Base-by-base conservation (phyloP, 2,888 invertebrate species). In the Ephialtes manifestator region DNA sequence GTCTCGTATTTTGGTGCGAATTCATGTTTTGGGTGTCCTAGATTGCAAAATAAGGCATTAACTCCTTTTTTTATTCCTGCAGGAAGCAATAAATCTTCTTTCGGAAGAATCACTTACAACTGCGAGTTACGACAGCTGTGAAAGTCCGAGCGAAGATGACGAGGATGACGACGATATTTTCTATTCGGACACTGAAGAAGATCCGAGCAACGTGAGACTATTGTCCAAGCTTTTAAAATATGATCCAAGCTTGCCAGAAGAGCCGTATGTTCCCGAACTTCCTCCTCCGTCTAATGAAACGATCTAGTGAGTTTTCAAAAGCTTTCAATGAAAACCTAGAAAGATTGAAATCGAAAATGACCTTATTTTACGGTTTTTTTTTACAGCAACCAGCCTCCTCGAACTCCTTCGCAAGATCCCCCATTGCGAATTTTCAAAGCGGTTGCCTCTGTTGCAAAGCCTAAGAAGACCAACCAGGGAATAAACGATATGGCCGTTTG, bases 201-300 rank as follows among this genome's bases (percentile, higher is more conserved):
- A 75, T 65, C 78, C 83, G 8, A 86, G 85, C 67, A 87, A 78
- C 78, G 77, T 85, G 35, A 79, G 70, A 72, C 53, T 88, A 3
- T 84, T 91, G 89, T 92, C 91, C 85, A 88, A 85, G 48, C 86
- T 89, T 71, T 58, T 87, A 0, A 83, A 88, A 72, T 87, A 87
- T 55, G 68, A 84, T 55, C 78, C 86, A 20, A 53, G 46, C 8
- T 5, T 68, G 20, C 31, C 65, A 18, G 70, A 75, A 11, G 53
- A 70, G 13, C n/a, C 55, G 20, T 24, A 11, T n/a, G 15, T 55
- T 70, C 24, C 53, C 35, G 72, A 72, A 18, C 39, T 46, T 4
- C 43, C 48, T n/a, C 43, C 63, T 7, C 46, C 46, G 13, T 1
- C 3, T 53, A 53, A 53, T 65, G 48, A 68, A 53, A 4, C 53